A percentile compares a stretch with the other conserved stretches of the same genome.
phyloP scores from a whole-genome alignment of 2,888 invertebrate genomes.

The Slavum lentiscoides region DNA sequence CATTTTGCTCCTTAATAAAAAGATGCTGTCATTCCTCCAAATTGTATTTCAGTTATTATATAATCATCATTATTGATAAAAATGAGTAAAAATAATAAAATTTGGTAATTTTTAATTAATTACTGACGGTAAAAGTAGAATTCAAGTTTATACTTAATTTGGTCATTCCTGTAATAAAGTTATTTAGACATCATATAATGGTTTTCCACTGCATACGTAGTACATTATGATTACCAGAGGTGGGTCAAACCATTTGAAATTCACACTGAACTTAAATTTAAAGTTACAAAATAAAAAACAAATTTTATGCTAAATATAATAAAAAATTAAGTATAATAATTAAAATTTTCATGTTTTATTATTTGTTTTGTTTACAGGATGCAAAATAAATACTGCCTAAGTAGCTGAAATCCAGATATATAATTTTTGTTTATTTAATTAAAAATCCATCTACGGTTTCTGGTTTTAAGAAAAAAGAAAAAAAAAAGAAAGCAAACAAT shows the following conservation, averaged over 20 bases:
- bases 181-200: neutral
- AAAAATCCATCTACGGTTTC: conserved; percentile 27
- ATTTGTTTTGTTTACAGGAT: conserved; percentile 34
- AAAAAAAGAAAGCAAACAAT: conserved; percentile 19
- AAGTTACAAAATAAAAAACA: too few species aligned
- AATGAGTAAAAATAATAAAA: neutral
- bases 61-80: neutral
- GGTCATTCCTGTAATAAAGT: too few species aligned
- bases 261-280: too few species aligned
- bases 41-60: neutral
- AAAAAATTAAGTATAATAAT: too few species aligned
- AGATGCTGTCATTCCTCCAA: too few species aligned
- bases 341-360: conserved; percentile 5
- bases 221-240: neutral
- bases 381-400: conserved; percentile 41
- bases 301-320: too few species aligned
- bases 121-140: neutral
- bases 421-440: conserved; percentile 38
- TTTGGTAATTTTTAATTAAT: neutral
- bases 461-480: conserved; percentile 19
- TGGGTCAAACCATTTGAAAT: neutral
- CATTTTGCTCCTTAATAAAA: too few species aligned
- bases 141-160: too few species aligned
- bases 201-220: neutral
- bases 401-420: conserved; percentile 33